A percentile compares a stretch with the other conserved stretches of the same genome.
Evolutionary conservation across 2,888 invertebrate species (phyloP).

Genomic region (Unio pictorum): DNA sequence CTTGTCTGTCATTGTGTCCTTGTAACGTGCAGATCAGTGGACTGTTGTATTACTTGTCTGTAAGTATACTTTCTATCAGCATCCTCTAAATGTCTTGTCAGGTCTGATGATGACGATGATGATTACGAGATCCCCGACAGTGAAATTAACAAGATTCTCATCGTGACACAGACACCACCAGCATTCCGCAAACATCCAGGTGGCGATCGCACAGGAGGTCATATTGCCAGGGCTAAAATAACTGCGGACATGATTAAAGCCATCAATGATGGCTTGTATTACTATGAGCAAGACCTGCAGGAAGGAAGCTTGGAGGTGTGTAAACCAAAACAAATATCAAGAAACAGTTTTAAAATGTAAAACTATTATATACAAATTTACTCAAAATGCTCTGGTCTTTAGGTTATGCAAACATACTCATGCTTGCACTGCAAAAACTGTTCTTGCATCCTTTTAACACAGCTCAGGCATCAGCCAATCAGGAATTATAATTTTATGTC

Average conservation of each 20-base stretch:
- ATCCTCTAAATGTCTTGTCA: slow-evolving; percentile 16
- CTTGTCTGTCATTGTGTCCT: no score
- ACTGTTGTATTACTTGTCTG: no score
- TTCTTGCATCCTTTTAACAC: no score
- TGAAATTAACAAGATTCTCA: slow-evolving; percentile 93
- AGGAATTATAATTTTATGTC: no score
- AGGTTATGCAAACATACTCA: neutral
- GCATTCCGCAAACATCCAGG: slow-evolving; percentile 86
- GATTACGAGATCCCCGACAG: slow-evolving; percentile 93
- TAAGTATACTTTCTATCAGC: no score
- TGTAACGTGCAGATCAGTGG: no score
- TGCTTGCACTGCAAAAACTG: no score
- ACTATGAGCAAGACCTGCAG: slow-evolving; percentile 97
- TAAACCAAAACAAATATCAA: neutral
- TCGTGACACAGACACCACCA: slow-evolving; percentile 86
- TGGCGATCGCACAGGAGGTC: slow-evolving; percentile 92
- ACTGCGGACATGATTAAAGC: slow-evolving; percentile 94
- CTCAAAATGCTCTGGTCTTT: no score
- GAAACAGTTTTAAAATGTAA: neutral
- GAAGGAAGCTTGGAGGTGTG: slow-evolving; percentile 72
- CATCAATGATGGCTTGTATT: slow-evolving; percentile 96
- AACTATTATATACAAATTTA: neutral
- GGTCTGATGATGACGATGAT: slow-evolving; percentile 72
- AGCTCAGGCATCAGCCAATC: no score
- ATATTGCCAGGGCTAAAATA: slow-evolving; percentile 92